A percentile compares a stretch with the other conserved stretches of the same genome.
phyloP scores from a whole-genome alignment of 2,797 vertebrate species.

The Lycodopsis pacificus region DNA sequence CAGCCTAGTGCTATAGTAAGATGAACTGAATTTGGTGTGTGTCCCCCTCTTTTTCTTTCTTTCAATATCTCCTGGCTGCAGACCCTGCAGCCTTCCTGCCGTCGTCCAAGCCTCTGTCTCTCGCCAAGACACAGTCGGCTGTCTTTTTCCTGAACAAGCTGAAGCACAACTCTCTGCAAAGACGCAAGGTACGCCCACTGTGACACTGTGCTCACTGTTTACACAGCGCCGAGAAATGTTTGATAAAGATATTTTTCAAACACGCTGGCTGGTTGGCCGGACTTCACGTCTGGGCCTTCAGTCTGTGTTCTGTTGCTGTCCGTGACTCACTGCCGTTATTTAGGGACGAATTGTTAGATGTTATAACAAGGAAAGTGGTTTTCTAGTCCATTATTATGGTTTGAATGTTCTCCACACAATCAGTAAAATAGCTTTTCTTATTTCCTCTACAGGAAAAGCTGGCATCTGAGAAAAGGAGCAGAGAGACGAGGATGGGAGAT shows the following conservation, averaged over 20 bases:
- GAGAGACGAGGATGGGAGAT: conserved; percentile 74
- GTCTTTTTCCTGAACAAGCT: conserved; percentile 94
- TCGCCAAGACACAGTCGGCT: conserved; percentile 81
- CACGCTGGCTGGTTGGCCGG: conserved; percentile 11
- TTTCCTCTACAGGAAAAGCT: conserved; percentile 76
- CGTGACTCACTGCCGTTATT: conserved; percentile 25
- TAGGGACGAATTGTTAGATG: neutral
- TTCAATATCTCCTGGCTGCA: conserved; percentile 57
- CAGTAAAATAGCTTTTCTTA: conserved; percentile 31
- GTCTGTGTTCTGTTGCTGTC: neutral
- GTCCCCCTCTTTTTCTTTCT: conserved; percentile 25
- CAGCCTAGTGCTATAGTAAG: conserved; percentile 9
- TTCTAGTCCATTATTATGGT: neutral
- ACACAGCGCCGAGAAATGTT: conserved; percentile 33
- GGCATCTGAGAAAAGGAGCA: conserved; percentile 56
- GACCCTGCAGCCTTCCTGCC: conserved; percentile 64
- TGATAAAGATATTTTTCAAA: conserved; percentile 52
- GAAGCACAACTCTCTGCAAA: conserved; percentile 86
- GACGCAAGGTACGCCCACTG: conserved; percentile 81
- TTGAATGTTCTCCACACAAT: conserved; percentile 25
- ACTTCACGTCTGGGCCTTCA: conserved; percentile 31
- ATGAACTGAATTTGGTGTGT: conserved; percentile 27
- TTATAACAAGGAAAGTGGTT: conserved; percentile 8
- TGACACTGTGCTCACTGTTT: conserved; percentile 28
- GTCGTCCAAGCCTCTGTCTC: conserved; percentile 64